Evolutionary conservation across 2,797 vertebrate species (phyloP).

Genomic region (Loriculus beryllinus): DNA sequence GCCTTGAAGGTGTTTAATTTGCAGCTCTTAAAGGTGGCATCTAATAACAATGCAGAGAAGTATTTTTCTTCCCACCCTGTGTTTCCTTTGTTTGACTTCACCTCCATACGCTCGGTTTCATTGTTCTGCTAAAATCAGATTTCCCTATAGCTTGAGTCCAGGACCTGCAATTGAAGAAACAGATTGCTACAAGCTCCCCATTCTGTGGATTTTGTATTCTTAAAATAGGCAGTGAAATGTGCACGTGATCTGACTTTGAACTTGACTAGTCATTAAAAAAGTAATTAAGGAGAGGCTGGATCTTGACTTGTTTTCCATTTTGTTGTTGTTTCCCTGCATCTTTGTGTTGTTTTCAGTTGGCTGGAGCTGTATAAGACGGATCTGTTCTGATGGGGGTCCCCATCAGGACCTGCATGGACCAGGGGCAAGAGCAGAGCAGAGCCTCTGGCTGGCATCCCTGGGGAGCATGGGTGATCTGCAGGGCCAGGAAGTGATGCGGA

Average conservation of each 20-base stretch:
- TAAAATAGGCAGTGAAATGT: background rate
- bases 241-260: background rate
- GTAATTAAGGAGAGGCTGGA: background rate
- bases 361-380: background rate
- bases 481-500: background rate
- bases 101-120: background rate
- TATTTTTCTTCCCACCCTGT: background rate
- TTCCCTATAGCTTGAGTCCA: background rate
- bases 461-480: background rate
- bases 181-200: background rate
- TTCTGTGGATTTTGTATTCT: background rate
- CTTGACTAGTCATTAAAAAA: background rate
- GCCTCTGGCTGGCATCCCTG: background rate
- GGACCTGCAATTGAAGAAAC: background rate
- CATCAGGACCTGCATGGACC: accelerated
- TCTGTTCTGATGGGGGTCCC: background rate
- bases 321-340: background rate
- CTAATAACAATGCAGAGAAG: conserved; percentile 8
- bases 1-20: conserved; percentile 27
- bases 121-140: conserved; percentile 32
- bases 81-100: conserved; percentile 51
- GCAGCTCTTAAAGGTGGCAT: background rate
- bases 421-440: background rate
- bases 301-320: background rate
- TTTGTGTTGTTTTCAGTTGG: background rate